Conservation (phyloP, 2,797 vertebrate genomes). For the Enoplosus armatus region DNA sequence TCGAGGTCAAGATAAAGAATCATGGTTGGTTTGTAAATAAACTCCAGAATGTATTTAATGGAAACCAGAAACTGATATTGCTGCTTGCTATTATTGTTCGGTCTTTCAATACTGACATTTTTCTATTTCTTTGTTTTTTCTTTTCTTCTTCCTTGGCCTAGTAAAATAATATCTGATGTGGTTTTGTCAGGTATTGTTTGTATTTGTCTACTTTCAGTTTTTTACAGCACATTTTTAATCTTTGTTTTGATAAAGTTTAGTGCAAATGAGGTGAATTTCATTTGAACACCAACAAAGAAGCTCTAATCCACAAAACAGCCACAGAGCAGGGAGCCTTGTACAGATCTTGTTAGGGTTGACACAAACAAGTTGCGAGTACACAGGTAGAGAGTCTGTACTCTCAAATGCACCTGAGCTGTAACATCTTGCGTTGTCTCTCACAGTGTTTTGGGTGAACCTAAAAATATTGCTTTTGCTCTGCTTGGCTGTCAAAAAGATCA, state of each 20-base stretch:
- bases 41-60: neutral
- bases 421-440: conserved; percentile 28
- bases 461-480: conserved; percentile 33
- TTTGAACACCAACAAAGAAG: conserved; percentile 1
- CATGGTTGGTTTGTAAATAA: conserved; percentile 31
- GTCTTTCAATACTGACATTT: neutral
- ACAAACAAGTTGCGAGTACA: conserved; percentile 29
- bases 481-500: conserved; percentile 42
- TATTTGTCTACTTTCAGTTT: neutral
- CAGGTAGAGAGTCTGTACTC: conserved; percentile 27
- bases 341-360: conserved; percentile 25
- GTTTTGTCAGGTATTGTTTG: neutral
- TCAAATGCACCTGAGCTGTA: conserved; percentile 37
- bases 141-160: neutral
- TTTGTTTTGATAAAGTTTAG: conserved; percentile 34
- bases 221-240: neutral
- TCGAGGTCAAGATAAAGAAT: conserved; percentile 45
- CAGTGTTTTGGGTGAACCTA: conserved; percentile 33
- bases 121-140: neutral
- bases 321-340: neutral
- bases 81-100: neutral
- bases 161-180: neutral
- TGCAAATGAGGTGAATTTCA: conserved; percentile 41
- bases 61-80: conserved; percentile 11
- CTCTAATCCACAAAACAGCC: conserved; percentile 26